Conservation (phyloP, 92 coral and sea anemone genomes). For the Epizoanthus ramosus region DNA sequence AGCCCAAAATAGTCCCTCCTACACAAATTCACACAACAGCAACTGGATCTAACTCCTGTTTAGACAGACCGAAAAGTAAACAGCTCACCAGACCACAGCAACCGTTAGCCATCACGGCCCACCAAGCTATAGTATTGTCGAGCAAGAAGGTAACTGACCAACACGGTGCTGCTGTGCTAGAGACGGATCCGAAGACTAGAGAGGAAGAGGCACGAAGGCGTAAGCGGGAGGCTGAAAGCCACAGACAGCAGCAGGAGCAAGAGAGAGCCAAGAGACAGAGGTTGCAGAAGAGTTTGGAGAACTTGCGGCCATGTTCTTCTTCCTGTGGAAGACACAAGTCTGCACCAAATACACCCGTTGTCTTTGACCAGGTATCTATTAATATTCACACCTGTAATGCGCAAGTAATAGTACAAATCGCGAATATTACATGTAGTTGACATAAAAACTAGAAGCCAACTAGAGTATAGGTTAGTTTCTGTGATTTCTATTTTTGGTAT, state of each 20-base stretch:
- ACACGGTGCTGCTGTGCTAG: slow-evolving; percentile 5
- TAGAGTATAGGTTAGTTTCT: too few species aligned
- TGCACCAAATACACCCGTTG: slow-evolving; percentile 83
- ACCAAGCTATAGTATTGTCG: not conserved
- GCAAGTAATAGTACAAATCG: too few species aligned
- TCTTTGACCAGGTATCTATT: slow-evolving; percentile 81
- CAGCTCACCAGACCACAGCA: not conserved
- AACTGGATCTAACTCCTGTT: not conserved
- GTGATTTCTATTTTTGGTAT: too few species aligned
- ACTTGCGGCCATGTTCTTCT: slow-evolving; percentile 69
- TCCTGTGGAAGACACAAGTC: slow-evolving; percentile 69
- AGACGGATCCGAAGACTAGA: slow-evolving; percentile 1
- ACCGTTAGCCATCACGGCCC: not conserved
- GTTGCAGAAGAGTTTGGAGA: slow-evolving; percentile 76
- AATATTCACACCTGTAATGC: not conserved
- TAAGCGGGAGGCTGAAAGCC: slow-evolving; percentile 42
- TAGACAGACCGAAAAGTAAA: not conserved
- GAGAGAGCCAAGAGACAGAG: slow-evolving; percentile 75
- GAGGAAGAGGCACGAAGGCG: slow-evolving; percentile 8
- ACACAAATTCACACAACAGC: not conserved
- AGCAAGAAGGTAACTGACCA: not conserved
- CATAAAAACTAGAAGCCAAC: too few species aligned
- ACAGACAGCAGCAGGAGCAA: slow-evolving; percentile 54
- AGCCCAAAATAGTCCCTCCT: not conserved
- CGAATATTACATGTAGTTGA: too few species aligned